phyloP scores from a whole-genome alignment of 2,888 invertebrate species.

The Sisyra terminalis region DNA sequence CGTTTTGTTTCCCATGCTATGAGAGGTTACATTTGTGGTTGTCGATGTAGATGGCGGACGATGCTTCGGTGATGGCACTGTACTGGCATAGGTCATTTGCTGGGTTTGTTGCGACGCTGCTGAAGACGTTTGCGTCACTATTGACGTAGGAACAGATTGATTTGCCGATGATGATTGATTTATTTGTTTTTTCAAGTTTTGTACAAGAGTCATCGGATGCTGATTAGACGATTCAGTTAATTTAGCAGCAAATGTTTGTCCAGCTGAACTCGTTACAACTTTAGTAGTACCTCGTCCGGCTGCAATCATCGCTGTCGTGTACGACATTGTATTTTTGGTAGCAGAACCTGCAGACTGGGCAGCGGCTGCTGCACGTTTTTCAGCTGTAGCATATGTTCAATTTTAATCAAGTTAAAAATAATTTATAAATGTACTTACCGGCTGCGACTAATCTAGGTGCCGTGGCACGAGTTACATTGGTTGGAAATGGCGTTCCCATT shows the following conservation, averaged over 20 bases:
- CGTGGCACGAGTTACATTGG: conserved; percentile 18
- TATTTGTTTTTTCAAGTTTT: conserved; percentile 3
- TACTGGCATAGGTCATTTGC: conserved; percentile 21
- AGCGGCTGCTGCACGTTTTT: conserved; percentile 28
- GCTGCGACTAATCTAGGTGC: conserved; percentile 39
- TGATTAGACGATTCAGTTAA: conserved; percentile 34
- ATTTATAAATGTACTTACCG: conserved; percentile 18
- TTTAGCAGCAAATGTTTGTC: conserved; percentile 59
- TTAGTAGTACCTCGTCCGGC: conserved; percentile 24
- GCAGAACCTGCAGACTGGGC: conserved; percentile 22
- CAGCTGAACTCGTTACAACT: conserved; percentile 25
- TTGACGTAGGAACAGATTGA: conserved; percentile 4
- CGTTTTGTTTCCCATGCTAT: conserved; percentile 11
- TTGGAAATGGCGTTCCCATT: conserved; percentile 10
- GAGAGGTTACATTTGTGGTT: conserved; percentile 8
- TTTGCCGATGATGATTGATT: conserved; percentile 13
- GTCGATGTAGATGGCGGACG: conserved; percentile 7
- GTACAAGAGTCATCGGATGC: conserved; percentile 1
- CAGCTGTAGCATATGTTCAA: conserved; percentile 21
- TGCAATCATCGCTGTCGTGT: conserved; percentile 37
- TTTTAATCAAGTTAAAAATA: conserved; percentile 4
- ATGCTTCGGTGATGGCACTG: conserved; percentile 20
- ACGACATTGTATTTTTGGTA: conserved; percentile 38
- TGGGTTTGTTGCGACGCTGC: conserved; percentile 25
- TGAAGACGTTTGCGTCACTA: conserved; percentile 13